phyloP scores from a whole-genome alignment of 2,797 vertebrate species.

The Galagoides demidoff region DNA sequence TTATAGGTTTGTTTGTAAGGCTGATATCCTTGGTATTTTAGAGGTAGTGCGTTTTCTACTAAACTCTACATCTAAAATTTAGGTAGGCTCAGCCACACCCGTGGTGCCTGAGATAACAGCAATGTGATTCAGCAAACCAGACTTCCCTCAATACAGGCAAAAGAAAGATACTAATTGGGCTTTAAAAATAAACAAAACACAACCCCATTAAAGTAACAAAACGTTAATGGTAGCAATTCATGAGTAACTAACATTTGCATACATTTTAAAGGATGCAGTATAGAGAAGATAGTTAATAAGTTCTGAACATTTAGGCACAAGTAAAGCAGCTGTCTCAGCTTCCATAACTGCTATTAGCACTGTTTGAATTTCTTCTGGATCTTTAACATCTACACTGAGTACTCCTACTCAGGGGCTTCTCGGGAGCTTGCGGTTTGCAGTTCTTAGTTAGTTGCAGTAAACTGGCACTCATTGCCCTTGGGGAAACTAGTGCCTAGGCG shows the following conservation, averaged over 20 bases:
- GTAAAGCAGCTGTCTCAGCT: conserved; percentile 25
- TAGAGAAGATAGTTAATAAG: conserved; percentile 33
- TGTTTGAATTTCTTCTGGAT: not conserved
- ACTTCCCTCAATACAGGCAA: not conserved
- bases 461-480: not conserved
- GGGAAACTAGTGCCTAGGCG: conserved; percentile 34
- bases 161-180: not conserved
- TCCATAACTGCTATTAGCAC: not conserved
- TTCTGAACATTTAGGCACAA: conserved; percentile 13
- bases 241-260: not conserved
- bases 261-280: conserved; percentile 21
- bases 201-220: conserved; percentile 19
- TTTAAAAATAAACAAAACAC: conserved; percentile 28
- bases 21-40: not conserved
- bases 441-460: conserved; percentile 49
- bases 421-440: not conserved
- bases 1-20: not conserved
- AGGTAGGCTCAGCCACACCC: not conserved
- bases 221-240: conserved; percentile 25
- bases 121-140: not conserved
- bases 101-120: not conserved
- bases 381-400: not conserved
- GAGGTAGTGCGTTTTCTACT: not conserved
- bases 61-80: not conserved
- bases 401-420: not conserved